A percentile compares a stretch with the other conserved stretches of the same genome.
These are phyloP conservation scores for Diacarnus erythraeanus DNA, from an alignment of 37 sponge, comb jelly and placozoan species.

Conservation along the genomic window DNA sequence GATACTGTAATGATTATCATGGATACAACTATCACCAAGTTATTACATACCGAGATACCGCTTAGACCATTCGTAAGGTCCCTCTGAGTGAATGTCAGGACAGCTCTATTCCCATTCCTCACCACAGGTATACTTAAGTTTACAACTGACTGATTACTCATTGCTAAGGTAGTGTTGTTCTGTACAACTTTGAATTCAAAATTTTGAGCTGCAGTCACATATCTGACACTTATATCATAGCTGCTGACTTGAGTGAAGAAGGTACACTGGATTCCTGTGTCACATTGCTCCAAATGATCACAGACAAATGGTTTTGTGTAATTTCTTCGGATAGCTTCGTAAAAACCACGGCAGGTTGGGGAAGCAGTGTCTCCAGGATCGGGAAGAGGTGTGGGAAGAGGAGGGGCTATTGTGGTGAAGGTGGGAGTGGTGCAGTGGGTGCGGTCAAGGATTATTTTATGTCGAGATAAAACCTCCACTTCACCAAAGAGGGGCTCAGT, in stretches of 20 bases:
- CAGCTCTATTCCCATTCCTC: too few relatives aligned
- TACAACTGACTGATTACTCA: not conserved
- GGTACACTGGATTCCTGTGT: not conserved
- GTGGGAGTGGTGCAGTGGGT: slow-evolving; percentile 5
- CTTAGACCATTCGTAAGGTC: too few relatives aligned
- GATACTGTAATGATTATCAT: too few relatives aligned
- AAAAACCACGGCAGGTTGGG: not conserved
- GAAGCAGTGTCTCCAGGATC: not conserved
- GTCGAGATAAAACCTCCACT: not conserved
- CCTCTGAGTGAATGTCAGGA: too few relatives aligned
- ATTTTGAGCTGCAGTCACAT: not conserved
- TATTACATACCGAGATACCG: too few relatives aligned
- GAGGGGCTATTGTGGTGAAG: slow-evolving; percentile 14
- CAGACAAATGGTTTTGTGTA: not conserved
- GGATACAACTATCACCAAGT: too few relatives aligned
- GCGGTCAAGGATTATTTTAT: slow-evolving; percentile 41
- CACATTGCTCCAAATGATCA: not conserved
- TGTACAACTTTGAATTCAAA: not conserved
- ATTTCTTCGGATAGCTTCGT: not conserved
- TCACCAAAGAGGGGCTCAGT: not conserved
- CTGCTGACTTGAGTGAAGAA: not conserved
- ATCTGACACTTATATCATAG: not conserved
- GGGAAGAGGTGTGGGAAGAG: not conserved
- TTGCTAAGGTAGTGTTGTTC: not conserved
- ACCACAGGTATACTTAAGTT: not conserved